A percentile compares a stretch with the other conserved stretches of the same genome.
Evolutionary conservation across 2,797 vertebrate genomes (phyloP).

Genomic region (Pyrocephalus nanus): DNA sequence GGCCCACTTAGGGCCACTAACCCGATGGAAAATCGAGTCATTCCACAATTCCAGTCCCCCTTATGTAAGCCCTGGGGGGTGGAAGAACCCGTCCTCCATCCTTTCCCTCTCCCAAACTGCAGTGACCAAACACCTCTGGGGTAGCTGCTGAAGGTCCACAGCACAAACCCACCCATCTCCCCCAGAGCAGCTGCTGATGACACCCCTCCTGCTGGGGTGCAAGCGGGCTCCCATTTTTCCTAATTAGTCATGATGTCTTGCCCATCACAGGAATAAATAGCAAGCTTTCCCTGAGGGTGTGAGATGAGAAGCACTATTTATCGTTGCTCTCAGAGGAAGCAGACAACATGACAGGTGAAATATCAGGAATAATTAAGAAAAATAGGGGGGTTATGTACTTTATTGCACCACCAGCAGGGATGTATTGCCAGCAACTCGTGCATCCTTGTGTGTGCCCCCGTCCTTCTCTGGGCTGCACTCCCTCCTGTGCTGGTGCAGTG

Average conservation of each 20-base stretch:
- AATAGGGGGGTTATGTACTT: conserved; percentile 64
- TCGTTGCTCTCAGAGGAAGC: conserved; percentile 73
- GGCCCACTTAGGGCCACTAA: fast-evolving
- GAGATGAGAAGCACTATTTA: conserved; percentile 77
- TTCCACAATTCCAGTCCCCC: fast-evolving
- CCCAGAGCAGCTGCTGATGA: background rate
- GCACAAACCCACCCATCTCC: fast-evolving
- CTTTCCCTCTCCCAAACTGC: background rate
- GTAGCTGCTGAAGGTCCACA: background rate
- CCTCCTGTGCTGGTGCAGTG: fast-evolving
- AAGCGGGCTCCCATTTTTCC: conserved; percentile 70
- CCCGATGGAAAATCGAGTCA: fast-evolving
- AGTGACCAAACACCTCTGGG: background rate
- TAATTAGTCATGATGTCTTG: conserved; percentile 78
- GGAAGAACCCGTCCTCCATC: background rate
- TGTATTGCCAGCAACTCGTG: background rate
- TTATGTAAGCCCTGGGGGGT: fast-evolving
- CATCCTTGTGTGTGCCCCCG: fast-evolving
- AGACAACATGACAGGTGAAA: conserved; percentile 75
- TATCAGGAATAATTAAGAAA: conserved; percentile 81
- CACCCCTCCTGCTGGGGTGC: conserved; percentile 20
- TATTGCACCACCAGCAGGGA: conserved; percentile 34
- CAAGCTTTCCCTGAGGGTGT: conserved; percentile 75
- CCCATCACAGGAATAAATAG: conserved; percentile 79
- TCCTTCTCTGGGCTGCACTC: background rate